These are phyloP conservation scores for Aleiodes leptofemur DNA, from an alignment of 2,888 invertebrate genomes.

Conservation along the genomic window DNA sequence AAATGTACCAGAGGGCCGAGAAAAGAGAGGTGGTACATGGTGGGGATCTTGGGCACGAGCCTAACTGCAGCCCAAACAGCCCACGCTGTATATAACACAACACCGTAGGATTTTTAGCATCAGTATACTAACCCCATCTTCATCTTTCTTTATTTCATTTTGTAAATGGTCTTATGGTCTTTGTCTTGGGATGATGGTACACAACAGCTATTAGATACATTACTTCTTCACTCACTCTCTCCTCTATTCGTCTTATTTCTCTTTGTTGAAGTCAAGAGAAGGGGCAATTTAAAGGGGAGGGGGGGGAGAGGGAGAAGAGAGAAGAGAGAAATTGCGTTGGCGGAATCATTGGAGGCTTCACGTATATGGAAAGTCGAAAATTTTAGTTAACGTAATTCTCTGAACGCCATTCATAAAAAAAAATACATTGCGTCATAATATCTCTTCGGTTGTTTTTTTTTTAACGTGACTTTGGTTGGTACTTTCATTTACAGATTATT, in stretches of 20 bases:
- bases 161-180: slow-evolving; percentile 31
- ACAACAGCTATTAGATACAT: slow-evolving; percentile 26
- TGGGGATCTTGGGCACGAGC: slow-evolving; percentile 66
- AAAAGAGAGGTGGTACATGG: background rate
- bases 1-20: background rate
- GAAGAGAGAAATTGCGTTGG: slow-evolving; percentile 25
- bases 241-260: slow-evolving; percentile 33
- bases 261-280: slow-evolving; percentile 1
- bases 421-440: slow-evolving; percentile 34
- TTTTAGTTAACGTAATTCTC: slow-evolving; percentile 35
- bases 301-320: too few species aligned
- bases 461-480: background rate
- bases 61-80: slow-evolving; percentile 70
- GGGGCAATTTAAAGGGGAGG: background rate
- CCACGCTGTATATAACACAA: slow-evolving; percentile 62
- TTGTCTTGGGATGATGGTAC: slow-evolving; percentile 24
- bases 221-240: slow-evolving; percentile 33
- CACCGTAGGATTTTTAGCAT: slow-evolving; percentile 61
- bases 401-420: slow-evolving; percentile 42
- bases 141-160: slow-evolving; percentile 35
- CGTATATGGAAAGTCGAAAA: slow-evolving; percentile 40
- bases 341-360: slow-evolving; percentile 21
- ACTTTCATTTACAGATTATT: background rate
- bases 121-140: slow-evolving; percentile 50
- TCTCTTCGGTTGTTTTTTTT: background rate